Evolutionary conservation across 2,113 vertebrate genomes (phyloP), one percentile per base, ranked within the genome.

Genomic region (Plectropomus leopardus): DNA sequence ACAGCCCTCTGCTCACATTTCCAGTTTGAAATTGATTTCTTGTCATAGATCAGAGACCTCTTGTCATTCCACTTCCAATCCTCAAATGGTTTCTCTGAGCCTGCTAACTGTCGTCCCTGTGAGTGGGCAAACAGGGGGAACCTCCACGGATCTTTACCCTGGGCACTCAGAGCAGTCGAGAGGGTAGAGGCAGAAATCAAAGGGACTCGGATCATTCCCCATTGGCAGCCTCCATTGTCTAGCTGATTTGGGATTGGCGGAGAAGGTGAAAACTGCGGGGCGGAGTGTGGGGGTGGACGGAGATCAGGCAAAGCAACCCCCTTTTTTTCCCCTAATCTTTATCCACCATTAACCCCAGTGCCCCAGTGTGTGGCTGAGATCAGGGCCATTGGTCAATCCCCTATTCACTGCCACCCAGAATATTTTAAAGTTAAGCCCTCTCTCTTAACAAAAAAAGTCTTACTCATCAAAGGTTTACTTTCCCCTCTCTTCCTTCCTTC

Each of bases 301-400:
- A 91, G 86, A 92, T 92, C 90, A 93, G 86, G 88, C 75, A 79
- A 83, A 86, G 80, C 85, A 84, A 78, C 85, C 80, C 70, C 76
- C 36, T 55, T 60, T 47, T 65, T 60, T 40, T 50, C 7, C 19
- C 26, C 89, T 95, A 95, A 96, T 95, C 95, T 94, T 96, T 95
- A 95, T 95, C 93, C 94, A 92, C 92, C 93, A 95, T 95, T 95
- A 95, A 95, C 95, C 95, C 92, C 83, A 74, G 88, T 92, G 89
- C 93, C 90, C 92, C 85, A 71, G 85, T 93, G 92, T 92, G 93
- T 93, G 93, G 92, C 90, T 92, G 86, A 93, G 95, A 95, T 95
- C 94, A 94, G 94, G 93, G 90, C 92, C 93, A 94, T 83, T 93
- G 95, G 94, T 95, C 95, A 95, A 95, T 94, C 94, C 94, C 93